Evolutionary conservation across 1,140 invertebrate genomes (phyloP).

Genomic region (Bombus vancouverensis): DNA sequence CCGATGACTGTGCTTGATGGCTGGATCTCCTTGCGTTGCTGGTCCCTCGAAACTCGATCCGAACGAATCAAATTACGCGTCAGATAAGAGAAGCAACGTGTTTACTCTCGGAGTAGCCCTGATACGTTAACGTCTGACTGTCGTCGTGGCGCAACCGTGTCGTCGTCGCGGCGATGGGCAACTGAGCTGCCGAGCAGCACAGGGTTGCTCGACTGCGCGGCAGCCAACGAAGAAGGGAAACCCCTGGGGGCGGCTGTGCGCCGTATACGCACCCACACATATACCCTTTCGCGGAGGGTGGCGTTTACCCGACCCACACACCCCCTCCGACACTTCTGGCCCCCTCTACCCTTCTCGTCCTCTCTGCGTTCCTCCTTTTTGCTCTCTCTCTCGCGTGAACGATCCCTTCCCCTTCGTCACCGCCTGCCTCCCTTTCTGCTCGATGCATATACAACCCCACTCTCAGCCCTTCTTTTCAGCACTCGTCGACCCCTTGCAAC

Average conservation of each 20-base stretch:
- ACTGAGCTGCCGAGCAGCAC: conserved; percentile 78
- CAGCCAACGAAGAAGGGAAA: conserved; percentile 70
- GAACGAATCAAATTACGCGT: neutral
- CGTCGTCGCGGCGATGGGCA: conserved; percentile 82
- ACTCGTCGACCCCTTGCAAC: conserved; percentile 55
- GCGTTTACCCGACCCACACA: conserved; percentile 55
- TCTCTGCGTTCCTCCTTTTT: neutral
- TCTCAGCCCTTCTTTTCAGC: conserved; percentile 46
- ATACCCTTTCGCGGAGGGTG: conserved; percentile 51
- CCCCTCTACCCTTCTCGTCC: neutral
- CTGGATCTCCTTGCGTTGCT: neutral
- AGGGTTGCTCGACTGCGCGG: conserved; percentile 78
- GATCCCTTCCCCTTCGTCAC: conserved; percentile 14
- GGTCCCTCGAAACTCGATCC: neutral
- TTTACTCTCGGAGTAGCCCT: conserved; percentile 28
- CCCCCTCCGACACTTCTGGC: conserved; percentile 24
- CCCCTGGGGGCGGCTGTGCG: conserved; percentile 72
- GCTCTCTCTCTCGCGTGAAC: neutral
- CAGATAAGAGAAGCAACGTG: conserved; percentile 17
- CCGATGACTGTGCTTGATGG: neutral
- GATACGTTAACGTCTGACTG: conserved; percentile 33
- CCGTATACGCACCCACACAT: conserved; percentile 61
- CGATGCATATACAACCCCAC: conserved; percentile 40
- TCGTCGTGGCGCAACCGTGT: conserved; percentile 74
- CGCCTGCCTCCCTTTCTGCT: conserved; percentile 34